Evolutionary conservation across 1,140 invertebrate species (phyloP).

Genomic region (Lepidurus apus): DNA sequence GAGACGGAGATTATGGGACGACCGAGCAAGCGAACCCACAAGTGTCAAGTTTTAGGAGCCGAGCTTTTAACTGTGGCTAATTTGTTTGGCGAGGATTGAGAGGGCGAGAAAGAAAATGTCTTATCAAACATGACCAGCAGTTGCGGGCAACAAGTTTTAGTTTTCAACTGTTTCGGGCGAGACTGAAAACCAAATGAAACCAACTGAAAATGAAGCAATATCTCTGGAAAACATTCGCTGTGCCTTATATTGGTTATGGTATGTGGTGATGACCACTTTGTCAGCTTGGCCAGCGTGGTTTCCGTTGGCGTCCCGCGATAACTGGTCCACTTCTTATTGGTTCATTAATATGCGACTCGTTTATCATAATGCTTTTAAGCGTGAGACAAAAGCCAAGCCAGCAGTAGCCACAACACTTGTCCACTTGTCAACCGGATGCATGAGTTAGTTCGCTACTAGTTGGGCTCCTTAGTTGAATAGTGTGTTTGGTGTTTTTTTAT

Average conservation of each 20-base stretch:
- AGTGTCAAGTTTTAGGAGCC: background rate
- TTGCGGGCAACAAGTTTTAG: slow-evolving; percentile 5
- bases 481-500: background rate
- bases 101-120: background rate
- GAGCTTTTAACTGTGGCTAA: slow-evolving; percentile 12
- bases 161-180: background rate
- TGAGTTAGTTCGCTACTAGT: slow-evolving; percentile 10
- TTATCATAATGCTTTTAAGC: slow-evolving; percentile 11
- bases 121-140: slow-evolving; percentile 21
- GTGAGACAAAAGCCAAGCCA: background rate
- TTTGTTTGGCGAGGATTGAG: background rate
- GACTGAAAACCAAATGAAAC: background rate
- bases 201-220: background rate
- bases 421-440: slow-evolving; percentile 17
- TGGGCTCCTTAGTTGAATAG: background rate
- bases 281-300: slow-evolving; percentile 13
- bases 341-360: slow-evolving; percentile 19
- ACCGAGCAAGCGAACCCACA: background rate
- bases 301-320: slow-evolving; percentile 11
- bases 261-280: slow-evolving; percentile 21
- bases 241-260: slow-evolving; percentile 7
- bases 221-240: background rate
- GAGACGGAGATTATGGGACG: slow-evolving; percentile 4
- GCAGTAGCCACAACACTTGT: slow-evolving; percentile 18
- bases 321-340: slow-evolving; percentile 14